Conservation (phyloP, 2,797 vertebrate species). For the Peromyscus nudipes region DNA sequence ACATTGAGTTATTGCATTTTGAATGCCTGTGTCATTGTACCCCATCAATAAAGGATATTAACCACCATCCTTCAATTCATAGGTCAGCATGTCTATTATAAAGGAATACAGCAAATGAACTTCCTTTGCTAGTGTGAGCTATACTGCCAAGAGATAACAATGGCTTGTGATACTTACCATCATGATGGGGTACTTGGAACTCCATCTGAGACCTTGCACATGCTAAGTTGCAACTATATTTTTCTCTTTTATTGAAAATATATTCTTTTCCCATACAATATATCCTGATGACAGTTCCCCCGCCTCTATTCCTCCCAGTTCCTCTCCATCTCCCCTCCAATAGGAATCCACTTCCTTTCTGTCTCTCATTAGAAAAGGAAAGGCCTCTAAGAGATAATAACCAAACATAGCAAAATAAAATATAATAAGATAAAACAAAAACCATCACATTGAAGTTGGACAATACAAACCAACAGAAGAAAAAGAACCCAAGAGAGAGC, state of each 20-base stretch:
- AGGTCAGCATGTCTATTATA: slow-evolving; percentile 60
- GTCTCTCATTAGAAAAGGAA: background rate
- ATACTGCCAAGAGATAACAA: background rate
- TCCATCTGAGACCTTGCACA: background rate
- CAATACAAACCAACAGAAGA: background rate
- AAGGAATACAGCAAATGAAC: background rate
- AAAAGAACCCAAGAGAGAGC: background rate
- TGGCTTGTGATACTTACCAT: background rate
- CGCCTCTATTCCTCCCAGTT: too few relatives aligned
- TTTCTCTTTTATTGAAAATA: background rate
- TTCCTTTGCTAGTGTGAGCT: background rate
- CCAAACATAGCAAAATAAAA: background rate
- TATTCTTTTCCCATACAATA: background rate
- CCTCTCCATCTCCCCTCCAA: background rate
- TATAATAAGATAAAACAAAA: background rate
- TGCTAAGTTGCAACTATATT: background rate
- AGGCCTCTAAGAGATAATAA: background rate
- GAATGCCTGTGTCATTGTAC: background rate
- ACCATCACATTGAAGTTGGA: background rate
- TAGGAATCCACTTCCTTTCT: background rate
- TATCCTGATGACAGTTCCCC: background rate
- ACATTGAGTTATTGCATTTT: background rate
- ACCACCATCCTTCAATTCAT: background rate
- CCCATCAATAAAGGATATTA: slow-evolving; percentile 46
- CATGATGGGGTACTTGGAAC: background rate